phyloP scores from a whole-genome alignment of 2,888 invertebrate genomes.

The Biston betularia region DNA sequence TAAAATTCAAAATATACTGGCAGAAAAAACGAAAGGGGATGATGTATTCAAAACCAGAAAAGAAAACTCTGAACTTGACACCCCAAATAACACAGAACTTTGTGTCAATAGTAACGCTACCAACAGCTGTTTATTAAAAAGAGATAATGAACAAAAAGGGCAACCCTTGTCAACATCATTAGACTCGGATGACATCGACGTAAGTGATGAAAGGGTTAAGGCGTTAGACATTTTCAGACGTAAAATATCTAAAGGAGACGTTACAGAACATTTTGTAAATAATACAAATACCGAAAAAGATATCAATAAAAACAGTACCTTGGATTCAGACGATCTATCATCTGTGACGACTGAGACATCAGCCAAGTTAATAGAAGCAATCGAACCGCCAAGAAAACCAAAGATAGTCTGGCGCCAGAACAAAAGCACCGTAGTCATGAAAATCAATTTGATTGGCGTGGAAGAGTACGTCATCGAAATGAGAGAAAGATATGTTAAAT shows the following conservation, averaged over 20 bases:
- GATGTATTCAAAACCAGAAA: not conserved
- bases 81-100: not conserved
- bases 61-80: not conserved
- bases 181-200: conserved; percentile 28
- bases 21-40: not conserved
- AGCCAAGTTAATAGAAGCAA: conserved; percentile 3
- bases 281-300: not conserved
- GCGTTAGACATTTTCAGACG: conserved; percentile 14
- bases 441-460: conserved; percentile 69
- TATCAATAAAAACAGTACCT: conserved; percentile 8
- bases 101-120: not conserved
- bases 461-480: conserved; percentile 66
- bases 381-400: conserved; percentile 57
- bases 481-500: conserved; percentile 58
- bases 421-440: conserved; percentile 58
- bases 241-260: conserved; percentile 6
- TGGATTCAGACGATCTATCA: conserved; percentile 60
- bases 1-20: no score
- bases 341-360: conserved; percentile 41
- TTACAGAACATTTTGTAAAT: not conserved
- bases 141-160: not conserved
- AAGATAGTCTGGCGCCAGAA: conserved; percentile 74
- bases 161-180: not conserved
- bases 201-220: not conserved
- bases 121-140: not conserved